Percentiles rank a stretch among this genome's conserved stretches.
phyloP scores from a whole-genome alignment of 1,140 invertebrate genomes.

The Oppia nitens region DNA sequence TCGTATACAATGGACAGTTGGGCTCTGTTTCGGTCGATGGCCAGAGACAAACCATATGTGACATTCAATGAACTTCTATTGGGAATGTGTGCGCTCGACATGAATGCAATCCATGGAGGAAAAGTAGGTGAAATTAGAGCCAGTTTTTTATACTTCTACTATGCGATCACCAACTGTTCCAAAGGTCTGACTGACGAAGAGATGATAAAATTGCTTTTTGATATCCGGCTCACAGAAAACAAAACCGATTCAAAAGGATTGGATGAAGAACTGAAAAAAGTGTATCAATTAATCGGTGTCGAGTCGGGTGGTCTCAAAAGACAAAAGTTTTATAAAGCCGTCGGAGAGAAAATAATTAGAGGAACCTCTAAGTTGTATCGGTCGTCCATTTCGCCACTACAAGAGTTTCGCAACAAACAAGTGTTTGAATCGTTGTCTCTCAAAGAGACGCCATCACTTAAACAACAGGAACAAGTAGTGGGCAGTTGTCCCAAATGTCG shows the following conservation, averaged over 20 bases:
- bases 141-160: conserved; percentile 17
- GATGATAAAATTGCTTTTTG: neutral
- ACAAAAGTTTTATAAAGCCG: neutral
- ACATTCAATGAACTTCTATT: conserved; percentile 8
- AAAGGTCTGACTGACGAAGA: neutral
- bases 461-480: neutral
- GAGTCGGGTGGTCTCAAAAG: neutral
- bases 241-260: neutral
- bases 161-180: neutral
- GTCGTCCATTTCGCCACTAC: neutral
- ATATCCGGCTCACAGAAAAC: neutral
- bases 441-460: neutral
- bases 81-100: conserved; percentile 37
- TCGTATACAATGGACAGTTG: neutral
- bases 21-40: neutral
- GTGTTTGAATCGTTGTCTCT: neutral
- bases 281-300: neutral
- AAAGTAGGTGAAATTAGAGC: conserved; percentile 24
- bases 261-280: neutral
- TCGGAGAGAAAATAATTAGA: neutral
- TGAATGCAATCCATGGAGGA: conserved; percentile 31
- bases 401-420: neutral
- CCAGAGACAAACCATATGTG: neutral
- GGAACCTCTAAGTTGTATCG: neutral
- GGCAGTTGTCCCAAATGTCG: neutral